phyloP scores from a whole-genome alignment of 2,888 invertebrate genomes.

The Achlya flavicornis region DNA sequence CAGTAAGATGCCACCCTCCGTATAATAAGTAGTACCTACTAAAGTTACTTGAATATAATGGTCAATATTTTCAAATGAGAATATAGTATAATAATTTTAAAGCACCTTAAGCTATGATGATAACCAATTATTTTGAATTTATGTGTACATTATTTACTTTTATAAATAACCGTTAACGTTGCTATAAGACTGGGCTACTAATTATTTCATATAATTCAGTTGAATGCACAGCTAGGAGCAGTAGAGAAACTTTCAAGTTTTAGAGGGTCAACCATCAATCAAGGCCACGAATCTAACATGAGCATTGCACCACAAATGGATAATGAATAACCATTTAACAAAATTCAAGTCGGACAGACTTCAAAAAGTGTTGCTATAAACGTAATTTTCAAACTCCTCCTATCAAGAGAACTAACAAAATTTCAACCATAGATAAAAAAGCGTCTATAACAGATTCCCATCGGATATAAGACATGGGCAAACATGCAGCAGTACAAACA shows the following conservation, averaged over 20 bases:
- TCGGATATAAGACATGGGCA: slow-evolving; percentile 37
- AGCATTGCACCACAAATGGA: neutral
- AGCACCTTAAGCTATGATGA: neutral
- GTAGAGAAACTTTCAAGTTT: neutral
- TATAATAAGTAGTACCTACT: neutral
- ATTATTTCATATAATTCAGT: neutral
- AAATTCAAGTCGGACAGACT: too few relatives aligned
- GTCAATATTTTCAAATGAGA: neutral
- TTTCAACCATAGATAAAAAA: slow-evolving; percentile 40
- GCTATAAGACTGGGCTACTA: neutral
- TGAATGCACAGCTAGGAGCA: neutral
- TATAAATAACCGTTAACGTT: neutral
- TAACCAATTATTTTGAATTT: neutral
- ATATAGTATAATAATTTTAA: neutral
- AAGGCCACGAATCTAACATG: neutral
- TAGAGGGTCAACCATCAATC: neutral
- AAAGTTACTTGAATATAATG: neutral
- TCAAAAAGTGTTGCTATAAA: neutral
- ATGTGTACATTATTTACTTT: slow-evolving; percentile 1
- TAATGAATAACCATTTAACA: neutral
- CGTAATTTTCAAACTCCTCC: slow-evolving; percentile 13
- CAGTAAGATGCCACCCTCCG: slow-evolving; percentile 22
- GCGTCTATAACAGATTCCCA: slow-evolving; percentile 39
- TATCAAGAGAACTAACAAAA: slow-evolving; percentile 15
- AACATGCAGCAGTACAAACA: slow-evolving; percentile 36